Evolutionary conservation across 1,140 invertebrate species (phyloP).

Genomic region (Adelges cooleyi): DNA sequence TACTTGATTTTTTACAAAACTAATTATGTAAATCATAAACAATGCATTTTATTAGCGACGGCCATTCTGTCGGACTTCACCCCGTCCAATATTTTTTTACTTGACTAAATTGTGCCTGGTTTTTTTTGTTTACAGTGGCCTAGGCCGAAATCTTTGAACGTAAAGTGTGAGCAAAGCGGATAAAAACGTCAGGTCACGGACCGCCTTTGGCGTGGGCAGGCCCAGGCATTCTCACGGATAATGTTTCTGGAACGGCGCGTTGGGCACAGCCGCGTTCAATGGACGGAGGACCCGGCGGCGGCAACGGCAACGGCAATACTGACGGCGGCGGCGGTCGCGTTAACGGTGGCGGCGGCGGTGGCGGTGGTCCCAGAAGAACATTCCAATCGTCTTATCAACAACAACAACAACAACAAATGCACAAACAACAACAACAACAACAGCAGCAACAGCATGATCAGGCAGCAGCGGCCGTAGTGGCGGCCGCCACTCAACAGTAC

Average conservation of each 20-base stretch:
- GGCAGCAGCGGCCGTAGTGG: too few relatives aligned
- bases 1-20: too few relatives aligned
- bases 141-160: not conserved
- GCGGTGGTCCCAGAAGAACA: not conserved
- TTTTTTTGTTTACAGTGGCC: not conserved
- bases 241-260: not conserved
- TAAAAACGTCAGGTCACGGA: conserved; percentile 2
- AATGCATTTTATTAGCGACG: too few relatives aligned
- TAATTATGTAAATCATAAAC: too few relatives aligned
- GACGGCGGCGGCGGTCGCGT: not conserved
- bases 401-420: too few relatives aligned
- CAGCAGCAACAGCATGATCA: too few relatives aligned
- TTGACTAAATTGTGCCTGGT: too few relatives aligned
- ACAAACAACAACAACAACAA: too few relatives aligned
- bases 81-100: too few relatives aligned
- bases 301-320: not conserved
- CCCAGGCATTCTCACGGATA: not conserved
- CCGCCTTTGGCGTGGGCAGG: not conserved
- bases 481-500: too few relatives aligned
- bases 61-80: too few relatives aligned
- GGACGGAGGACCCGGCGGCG: not conserved
- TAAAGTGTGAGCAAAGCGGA: not conserved
- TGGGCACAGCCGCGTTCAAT: not conserved
- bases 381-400: not conserved
- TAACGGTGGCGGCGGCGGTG: not conserved